Conservation (phyloP, 1,140 invertebrate genomes). For the Nephila pilipes region DNA sequence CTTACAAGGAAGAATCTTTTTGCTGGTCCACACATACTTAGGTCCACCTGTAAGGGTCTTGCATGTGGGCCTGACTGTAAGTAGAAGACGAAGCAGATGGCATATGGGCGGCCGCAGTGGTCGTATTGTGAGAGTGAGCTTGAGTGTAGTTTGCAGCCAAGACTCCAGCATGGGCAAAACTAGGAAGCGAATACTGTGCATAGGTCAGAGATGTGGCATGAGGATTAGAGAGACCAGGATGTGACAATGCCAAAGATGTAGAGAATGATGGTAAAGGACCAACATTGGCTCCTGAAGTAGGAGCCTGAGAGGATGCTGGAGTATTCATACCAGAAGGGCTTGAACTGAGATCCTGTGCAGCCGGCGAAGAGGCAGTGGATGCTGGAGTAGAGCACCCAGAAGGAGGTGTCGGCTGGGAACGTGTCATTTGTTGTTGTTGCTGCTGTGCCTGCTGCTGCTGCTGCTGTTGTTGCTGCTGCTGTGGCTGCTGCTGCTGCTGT, state of each 20-base stretch:
- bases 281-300: constrained; percentile 64
- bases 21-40: neutral
- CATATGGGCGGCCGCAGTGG: constrained; percentile 36
- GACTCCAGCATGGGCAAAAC: constrained; percentile 74
- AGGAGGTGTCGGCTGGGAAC: constrained; percentile 70
- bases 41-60: constrained; percentile 73
- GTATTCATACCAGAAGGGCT: constrained; percentile 61
- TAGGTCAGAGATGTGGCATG: constrained; percentile 69
- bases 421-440: constrained; percentile 72
- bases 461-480: constrained; percentile 39
- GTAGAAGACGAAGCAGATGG: constrained; percentile 49
- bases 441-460: constrained; percentile 61
- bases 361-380: constrained; percentile 73
- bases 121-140: constrained; percentile 63
- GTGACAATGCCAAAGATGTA: constrained; percentile 70
- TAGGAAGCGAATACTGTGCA: constrained; percentile 74
- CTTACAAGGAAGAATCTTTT: neutral
- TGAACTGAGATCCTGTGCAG: constrained; percentile 71
- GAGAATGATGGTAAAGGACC: constrained; percentile 67
- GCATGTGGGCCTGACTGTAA: constrained; percentile 60
- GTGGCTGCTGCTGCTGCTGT: constrained; percentile 48
- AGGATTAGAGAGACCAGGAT: constrained; percentile 71
- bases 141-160: constrained; percentile 71
- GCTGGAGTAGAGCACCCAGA: constrained; percentile 74
- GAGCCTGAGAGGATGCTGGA: constrained; percentile 53